Evolutionary conservation across 2,113 vertebrate species (phyloP).

Genomic region (Lutjanus erythropterus): DNA sequence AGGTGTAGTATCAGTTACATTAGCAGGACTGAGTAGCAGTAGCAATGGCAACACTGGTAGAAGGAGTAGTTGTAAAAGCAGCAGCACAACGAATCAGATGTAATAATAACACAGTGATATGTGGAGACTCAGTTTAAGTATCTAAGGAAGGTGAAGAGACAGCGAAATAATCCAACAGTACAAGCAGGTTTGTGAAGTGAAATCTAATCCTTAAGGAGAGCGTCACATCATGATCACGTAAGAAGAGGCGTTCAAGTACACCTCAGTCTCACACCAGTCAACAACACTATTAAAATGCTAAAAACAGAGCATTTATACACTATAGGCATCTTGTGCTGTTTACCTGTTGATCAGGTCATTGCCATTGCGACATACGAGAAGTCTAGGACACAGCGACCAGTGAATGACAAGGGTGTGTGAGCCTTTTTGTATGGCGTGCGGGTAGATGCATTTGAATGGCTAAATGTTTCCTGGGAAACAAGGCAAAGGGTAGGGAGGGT

Average conservation of each 20-base stretch:
- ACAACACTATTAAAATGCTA: neutral
- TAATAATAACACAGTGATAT: neutral
- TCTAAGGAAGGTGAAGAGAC: neutral
- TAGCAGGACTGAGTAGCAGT: neutral
- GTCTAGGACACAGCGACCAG: neutral
- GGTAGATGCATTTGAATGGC: conserved; percentile 48
- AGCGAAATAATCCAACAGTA: neutral
- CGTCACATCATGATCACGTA: neutral
- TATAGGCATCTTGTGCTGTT: neutral
- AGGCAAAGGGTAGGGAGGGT: conserved; percentile 33
- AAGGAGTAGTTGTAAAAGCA: neutral
- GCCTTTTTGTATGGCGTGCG: conserved; percentile 42
- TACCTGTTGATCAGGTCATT: conserved; percentile 10
- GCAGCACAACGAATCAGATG: neutral
- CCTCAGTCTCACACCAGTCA: neutral
- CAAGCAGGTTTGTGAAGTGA: neutral
- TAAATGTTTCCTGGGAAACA: conserved; percentile 68
- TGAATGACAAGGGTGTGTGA: conserved; percentile 42
- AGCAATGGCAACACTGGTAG: neutral
- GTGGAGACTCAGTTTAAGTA: neutral
- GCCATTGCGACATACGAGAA: conserved; percentile 16
- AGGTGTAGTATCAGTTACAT: neutral
- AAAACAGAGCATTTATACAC: neutral
- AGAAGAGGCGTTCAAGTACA: neutral
- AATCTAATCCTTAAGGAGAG: neutral